Conservation (phyloP, 2,113 vertebrate genomes). For the Daboia siamensis region DNA sequence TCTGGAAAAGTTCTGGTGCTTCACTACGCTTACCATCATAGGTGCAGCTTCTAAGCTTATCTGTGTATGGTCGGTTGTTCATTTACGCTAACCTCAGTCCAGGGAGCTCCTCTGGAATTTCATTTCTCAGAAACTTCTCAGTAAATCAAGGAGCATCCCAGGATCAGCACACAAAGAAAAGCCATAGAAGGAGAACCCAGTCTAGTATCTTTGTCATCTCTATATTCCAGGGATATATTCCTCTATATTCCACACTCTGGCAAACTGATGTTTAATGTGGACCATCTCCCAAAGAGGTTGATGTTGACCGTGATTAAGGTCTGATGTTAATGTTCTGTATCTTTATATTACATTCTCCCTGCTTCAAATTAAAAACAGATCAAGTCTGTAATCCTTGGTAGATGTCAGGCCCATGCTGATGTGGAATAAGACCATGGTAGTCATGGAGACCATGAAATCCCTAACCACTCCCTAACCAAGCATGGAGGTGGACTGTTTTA, state of each 20-base stretch:
- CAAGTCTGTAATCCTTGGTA: neutral
- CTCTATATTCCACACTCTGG: neutral
- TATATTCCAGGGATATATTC: neutral
- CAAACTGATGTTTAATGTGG: neutral
- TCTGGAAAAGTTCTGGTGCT: neutral
- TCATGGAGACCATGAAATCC: neutral
- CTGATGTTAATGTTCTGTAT: neutral
- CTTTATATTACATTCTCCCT: neutral
- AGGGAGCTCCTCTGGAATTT: neutral
- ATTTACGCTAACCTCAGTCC: neutral
- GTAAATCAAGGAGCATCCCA: neutral
- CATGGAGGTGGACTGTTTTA: neutral
- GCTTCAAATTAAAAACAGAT: neutral
- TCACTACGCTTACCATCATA: neutral
- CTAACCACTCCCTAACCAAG: neutral
- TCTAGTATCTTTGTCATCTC: neutral
- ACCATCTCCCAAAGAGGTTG: neutral
- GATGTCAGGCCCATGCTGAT: neutral
- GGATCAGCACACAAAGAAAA: neutral
- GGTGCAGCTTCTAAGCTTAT: neutral
- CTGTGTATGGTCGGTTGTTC: neutral
- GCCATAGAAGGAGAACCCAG: neutral
- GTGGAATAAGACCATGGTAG: neutral
- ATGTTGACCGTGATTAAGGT: neutral
- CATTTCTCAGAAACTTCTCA: neutral